These are phyloP conservation scores for Sebastes dallii DNA, from an alignment of 2,797 vertebrate species.

Conservation along the genomic window DNA sequence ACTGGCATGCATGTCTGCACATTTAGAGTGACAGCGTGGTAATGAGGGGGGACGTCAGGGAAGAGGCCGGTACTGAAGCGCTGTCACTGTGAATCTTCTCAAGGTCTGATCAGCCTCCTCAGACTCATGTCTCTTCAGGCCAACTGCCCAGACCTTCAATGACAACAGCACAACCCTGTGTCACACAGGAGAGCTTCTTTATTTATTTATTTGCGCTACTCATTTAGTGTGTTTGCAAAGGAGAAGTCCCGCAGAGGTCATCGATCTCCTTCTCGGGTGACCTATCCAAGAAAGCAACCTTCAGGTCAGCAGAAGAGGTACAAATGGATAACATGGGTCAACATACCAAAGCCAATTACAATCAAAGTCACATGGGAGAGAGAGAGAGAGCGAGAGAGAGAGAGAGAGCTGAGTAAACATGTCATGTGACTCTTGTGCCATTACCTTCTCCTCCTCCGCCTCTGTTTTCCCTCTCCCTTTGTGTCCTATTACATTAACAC, in stretches of 20 bases:
- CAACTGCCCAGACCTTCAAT: slow-evolving; percentile 36
- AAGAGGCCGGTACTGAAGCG: slow-evolving; percentile 47
- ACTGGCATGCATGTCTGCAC: slow-evolving; percentile 49
- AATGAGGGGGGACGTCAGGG: slow-evolving; percentile 58
- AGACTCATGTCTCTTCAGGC: slow-evolving; percentile 34
- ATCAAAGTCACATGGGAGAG: slow-evolving; percentile 12
- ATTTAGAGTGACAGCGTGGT: slow-evolving; percentile 58
- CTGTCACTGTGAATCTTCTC: slow-evolving; percentile 63
- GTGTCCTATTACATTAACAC: not conserved
- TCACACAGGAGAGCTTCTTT: not conserved
- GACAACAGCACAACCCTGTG: not conserved
- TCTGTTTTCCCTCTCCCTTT: not conserved
- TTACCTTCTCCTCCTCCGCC: not conserved
- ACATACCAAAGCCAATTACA: not conserved
- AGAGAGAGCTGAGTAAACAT: slow-evolving; percentile 6
- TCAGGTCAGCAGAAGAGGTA: not conserved
- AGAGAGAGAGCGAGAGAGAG: not conserved
- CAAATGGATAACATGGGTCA: not conserved
- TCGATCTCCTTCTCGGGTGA: not conserved
- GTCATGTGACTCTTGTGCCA: not conserved
- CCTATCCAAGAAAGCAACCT: not conserved
- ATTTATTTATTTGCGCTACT: not conserved
- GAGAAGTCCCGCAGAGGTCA: not conserved
- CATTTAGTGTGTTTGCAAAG: not conserved
- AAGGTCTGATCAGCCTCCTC: slow-evolving; percentile 52